These are phyloP conservation scores for Pelobates fuscus DNA, from an alignment of 2,113 vertebrate genomes.

Conservation along the genomic window DNA sequence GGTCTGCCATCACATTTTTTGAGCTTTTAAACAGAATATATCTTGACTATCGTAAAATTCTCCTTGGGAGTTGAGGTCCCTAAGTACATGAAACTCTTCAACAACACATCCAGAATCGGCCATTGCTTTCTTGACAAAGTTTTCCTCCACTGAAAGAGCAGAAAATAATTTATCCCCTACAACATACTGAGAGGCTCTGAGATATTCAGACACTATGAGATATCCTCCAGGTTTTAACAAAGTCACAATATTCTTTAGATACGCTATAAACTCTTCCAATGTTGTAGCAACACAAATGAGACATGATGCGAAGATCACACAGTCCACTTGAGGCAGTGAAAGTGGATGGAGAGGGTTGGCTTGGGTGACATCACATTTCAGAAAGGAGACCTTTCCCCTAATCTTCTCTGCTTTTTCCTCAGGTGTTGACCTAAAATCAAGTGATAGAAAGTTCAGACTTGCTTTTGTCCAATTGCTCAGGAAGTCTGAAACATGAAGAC, in stretches of 20 bases:
- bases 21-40: neutral
- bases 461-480: too few species aligned
- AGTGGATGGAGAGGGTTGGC: neutral
- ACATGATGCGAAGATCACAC: constrained; percentile 53
- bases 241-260: constrained; percentile 31
- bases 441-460: too few species aligned
- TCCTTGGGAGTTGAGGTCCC: neutral
- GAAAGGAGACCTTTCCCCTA: too few species aligned
- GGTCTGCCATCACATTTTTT: neutral
- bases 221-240: constrained; percentile 51
- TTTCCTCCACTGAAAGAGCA: constrained; percentile 41
- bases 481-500: too few species aligned
- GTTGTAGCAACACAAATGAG: constrained; percentile 53
- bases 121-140: constrained; percentile 12
- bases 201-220: constrained; percentile 42
- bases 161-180: constrained; percentile 42
- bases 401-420: neutral
- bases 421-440: neutral
- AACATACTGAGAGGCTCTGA: constrained; percentile 52
- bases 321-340: constrained; percentile 35
- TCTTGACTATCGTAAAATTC: neutral
- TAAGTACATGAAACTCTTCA: neutral
- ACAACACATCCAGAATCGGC: constrained; percentile 5
- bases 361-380: too few species aligned
- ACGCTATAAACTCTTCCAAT: neutral